Evolutionary conservation across 2,888 invertebrate genomes (phyloP), one percentile per base, ranked within the genome.

Genomic region (Branchellion lobata): DNA sequence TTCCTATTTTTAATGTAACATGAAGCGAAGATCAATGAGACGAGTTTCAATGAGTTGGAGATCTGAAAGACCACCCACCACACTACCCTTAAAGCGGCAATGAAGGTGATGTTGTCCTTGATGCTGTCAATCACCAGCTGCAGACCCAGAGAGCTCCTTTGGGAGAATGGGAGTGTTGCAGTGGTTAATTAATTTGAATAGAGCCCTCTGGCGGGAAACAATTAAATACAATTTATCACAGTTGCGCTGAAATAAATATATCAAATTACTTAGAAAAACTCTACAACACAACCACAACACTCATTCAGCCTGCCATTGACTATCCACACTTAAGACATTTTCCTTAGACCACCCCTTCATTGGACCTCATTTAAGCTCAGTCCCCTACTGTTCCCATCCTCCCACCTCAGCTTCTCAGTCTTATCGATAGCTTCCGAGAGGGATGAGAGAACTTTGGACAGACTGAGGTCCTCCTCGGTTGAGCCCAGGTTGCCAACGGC

Each of bases 381-480:
- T n/a, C n/a, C n/a, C n/a, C n/a, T n/a, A n/a, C n/a, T n/a, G n/a
- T n/a, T n/a, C n/a, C n/a, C n/a, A n/a, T n/a, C n/a, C 83, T 95
- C 94, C 82, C 92, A 90, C 85, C 96, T 92, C 79, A 97, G 89
- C 57, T 84, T 84, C 78, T 87, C 87, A 18, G 87, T 91, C 88
- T 92, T 92, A 87, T 93, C 93, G 86, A 94, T 92, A 0, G 93
- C 91, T 87, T 96, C 96, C 0, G 96, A 94, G 71, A 97, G 89
- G 87, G 95, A 94, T 1, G 94, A 93, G 24, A 97, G 90, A 0
- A 95, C 95, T 84, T 94, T 90, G 0, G 96, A 95, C 51, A 97
- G 90, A 14, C 93, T 93, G 81, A 93, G 94, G 85, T 96, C 94
- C 85, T 96, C 95, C 88, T 97, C 97, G 83, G 94, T 93, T 83